A percentile compares a stretch with the other conserved stretches of the same genome.
Evolutionary conservation across 1,140 invertebrate species (phyloP).

Genomic region (Drosophila mauritiana): DNA sequence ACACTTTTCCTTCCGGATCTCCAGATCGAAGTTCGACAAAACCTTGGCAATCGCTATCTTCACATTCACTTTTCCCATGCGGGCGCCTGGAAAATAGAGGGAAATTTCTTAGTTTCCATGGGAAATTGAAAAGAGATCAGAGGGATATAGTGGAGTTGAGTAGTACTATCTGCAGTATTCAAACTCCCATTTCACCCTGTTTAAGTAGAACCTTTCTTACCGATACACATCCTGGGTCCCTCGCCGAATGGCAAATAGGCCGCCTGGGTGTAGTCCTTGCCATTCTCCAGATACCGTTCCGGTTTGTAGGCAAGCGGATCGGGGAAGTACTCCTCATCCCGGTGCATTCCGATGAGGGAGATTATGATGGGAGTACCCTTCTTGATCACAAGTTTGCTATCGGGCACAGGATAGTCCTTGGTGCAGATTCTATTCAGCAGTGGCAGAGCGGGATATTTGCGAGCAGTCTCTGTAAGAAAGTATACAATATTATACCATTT

Average conservation of each 20-base stretch:
- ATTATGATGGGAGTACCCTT: slow-evolving; percentile 85
- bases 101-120: not conserved
- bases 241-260: slow-evolving; percentile 89
- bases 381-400: slow-evolving; percentile 81
- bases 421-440: slow-evolving; percentile 85
- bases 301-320: slow-evolving; percentile 89
- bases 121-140: not conserved
- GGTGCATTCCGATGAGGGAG: slow-evolving; percentile 84
- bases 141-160: too few species aligned
- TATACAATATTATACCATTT: not conserved
- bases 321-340: slow-evolving; percentile 87
- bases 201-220: slow-evolving; percentile 59
- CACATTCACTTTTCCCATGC: slow-evolving; percentile 72
- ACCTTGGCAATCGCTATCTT: slow-evolving; percentile 73
- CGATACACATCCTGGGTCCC: slow-evolving; percentile 89
- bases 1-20: slow-evolving; percentile 20
- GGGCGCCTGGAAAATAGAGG: slow-evolving; percentile 39
- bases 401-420: slow-evolving; percentile 82
- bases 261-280: slow-evolving; percentile 60
- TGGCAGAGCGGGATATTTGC: slow-evolving; percentile 87
- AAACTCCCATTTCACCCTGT: too few species aligned
- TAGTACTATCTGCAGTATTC: too few species aligned
- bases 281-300: slow-evolving; percentile 87
- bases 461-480: slow-evolving; percentile 85
- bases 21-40: slow-evolving; percentile 62